These are phyloP conservation scores for Germaria angustata DNA, from an alignment of 2,888 invertebrate genomes.

Conservation along the genomic window DNA sequence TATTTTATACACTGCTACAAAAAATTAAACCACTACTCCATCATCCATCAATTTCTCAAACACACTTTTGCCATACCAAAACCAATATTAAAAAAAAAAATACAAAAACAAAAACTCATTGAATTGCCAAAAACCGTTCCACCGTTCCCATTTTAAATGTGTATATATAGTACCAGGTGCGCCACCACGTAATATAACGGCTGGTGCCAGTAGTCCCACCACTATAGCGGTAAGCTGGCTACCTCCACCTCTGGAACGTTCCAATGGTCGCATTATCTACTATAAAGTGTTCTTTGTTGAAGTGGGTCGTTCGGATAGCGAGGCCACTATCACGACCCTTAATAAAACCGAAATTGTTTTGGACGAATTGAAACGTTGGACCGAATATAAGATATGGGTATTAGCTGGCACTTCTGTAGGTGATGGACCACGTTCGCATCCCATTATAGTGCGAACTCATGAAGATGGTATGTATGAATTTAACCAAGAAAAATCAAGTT, in stretches of 20 bases:
- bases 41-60: conserved; percentile 14
- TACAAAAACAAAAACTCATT: conserved; percentile 64
- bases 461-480: conserved; percentile 96
- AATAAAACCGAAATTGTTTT: conserved; percentile 90
- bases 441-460: conserved; percentile 94
- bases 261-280: conserved; percentile 95
- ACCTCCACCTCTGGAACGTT: conserved; percentile 93
- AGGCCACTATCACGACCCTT: conserved; percentile 89
- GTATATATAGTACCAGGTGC: conserved; percentile 92
- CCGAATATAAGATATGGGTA: conserved; percentile 97
- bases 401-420: conserved; percentile 97
- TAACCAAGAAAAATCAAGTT: conserved; percentile 23
- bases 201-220: conserved; percentile 92
- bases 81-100: conserved; percentile 64
- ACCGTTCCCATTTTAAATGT: conserved; percentile 65
- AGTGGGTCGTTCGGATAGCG: conserved; percentile 90
- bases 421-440: conserved; percentile 95
- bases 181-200: conserved; percentile 96
- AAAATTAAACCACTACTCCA: conserved; percentile 34
- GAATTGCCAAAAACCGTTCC: conserved; percentile 67
- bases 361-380: conserved; percentile 96
- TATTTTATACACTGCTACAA: conserved; percentile 46
- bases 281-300: conserved; percentile 96
- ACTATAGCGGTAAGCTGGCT: conserved; percentile 94
- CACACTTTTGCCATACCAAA: conserved; percentile 23